phyloP scores from a whole-genome alignment of 2,113 vertebrate genomes.

The Microtus ochrogaster region DNA sequence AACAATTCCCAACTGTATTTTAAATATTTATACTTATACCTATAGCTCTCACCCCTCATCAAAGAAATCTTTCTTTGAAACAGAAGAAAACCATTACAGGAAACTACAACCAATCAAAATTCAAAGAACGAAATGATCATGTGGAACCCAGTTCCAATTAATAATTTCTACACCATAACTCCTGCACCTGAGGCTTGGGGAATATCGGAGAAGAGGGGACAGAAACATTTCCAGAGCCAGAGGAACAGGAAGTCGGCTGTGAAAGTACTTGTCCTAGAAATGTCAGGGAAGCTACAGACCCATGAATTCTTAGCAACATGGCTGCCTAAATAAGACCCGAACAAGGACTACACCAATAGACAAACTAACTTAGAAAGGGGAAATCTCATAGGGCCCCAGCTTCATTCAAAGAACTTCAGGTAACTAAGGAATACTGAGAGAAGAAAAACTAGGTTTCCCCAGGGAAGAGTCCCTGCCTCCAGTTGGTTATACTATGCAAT shows the following conservation, averaged over 20 bases:
- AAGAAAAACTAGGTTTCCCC: neutral
- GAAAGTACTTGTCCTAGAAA: neutral
- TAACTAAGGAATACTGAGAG: neutral
- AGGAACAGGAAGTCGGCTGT: neutral
- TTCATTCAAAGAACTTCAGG: neutral
- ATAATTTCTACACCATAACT: neutral
- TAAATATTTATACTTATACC: neutral
- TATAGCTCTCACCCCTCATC: too few relatives aligned
- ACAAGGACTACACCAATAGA: neutral
- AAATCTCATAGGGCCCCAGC: neutral
- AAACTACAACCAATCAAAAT: neutral
- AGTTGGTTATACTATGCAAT: too few relatives aligned
- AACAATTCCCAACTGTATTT: neutral
- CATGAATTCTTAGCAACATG: neutral
- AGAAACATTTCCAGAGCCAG: neutral
- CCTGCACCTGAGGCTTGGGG: neutral
- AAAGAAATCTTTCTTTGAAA: neutral
- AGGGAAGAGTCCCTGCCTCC: neutral
- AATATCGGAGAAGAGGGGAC: neutral
- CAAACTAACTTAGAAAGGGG: neutral
- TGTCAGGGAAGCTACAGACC: neutral
- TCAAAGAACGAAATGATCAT: neutral
- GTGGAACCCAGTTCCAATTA: neutral
- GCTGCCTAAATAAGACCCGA: neutral
- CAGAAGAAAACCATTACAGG: neutral